Percentiles rank a stretch among this genome's conserved stretches.
Conservation (phyloP, 2,797 vertebrate species). For the Squalus acanthias region DNA sequence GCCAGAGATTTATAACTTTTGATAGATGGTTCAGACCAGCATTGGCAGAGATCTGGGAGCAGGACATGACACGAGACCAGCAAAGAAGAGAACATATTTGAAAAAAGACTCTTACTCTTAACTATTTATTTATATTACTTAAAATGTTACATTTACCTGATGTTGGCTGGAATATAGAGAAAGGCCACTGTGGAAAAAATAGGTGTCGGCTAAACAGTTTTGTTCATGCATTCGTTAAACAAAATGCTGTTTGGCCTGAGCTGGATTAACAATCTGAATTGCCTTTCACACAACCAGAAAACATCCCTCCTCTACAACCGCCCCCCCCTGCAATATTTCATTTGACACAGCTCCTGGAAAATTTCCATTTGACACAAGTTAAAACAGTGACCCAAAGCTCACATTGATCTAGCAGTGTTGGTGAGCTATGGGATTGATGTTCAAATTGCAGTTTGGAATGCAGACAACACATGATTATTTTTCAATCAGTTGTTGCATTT, state of each 20-base stretch:
- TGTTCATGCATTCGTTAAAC: background rate
- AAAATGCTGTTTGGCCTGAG: background rate
- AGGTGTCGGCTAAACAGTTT: background rate
- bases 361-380: background rate
- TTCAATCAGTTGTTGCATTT: background rate
- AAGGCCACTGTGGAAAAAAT: background rate
- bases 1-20: background rate
- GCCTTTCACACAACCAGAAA: background rate
- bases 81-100: background rate
- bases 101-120: background rate
- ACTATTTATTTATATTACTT: background rate
- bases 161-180: background rate
- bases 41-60: background rate
- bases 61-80: background rate
- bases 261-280: background rate
- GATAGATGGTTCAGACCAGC: background rate
- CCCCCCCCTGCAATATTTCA: background rate
- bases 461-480: background rate
- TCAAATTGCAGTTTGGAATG: background rate
- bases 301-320: background rate
- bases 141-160: background rate
- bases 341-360: background rate
- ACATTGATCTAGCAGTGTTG: background rate
- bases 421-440: background rate
- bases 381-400: background rate